phyloP scores from a whole-genome alignment of 2,113 vertebrate genomes.

The Micronycteris hirsuta region DNA sequence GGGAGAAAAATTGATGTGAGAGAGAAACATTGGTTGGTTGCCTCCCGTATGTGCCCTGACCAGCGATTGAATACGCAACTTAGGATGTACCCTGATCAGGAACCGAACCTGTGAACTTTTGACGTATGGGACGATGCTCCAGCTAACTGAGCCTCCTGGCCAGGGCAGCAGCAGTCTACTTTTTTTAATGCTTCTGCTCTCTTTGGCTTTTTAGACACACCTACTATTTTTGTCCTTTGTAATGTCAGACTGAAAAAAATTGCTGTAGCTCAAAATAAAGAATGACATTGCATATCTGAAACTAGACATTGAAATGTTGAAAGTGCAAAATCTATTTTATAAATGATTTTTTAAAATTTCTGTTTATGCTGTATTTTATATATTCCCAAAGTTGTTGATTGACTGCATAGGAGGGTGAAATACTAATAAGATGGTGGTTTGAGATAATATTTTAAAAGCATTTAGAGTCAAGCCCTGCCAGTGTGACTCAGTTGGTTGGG shows the following conservation, averaged over 20 bases:
- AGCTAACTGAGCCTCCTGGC: too few relatives aligned
- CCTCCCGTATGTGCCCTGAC: too few relatives aligned
- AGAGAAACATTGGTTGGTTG: too few relatives aligned
- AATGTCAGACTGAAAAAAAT: conserved; percentile 5
- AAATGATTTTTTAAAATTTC: neutral
- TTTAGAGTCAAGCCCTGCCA: neutral
- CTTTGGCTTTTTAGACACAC: conserved; percentile 12
- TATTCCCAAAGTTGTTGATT: neutral
- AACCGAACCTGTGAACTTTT: too few relatives aligned
- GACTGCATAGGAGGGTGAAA: neutral
- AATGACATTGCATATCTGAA: neutral
- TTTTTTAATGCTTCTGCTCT: conserved; percentile 17
- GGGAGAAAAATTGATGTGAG: too few relatives aligned
- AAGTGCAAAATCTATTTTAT: conserved; percentile 2
- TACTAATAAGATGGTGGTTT: conserved; percentile 2
- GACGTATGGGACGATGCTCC: too few relatives aligned
- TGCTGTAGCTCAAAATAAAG: neutral
- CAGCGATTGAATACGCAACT: too few relatives aligned
- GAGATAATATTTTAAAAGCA: neutral
- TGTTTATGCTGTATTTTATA: neutral
- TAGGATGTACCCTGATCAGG: too few relatives aligned
- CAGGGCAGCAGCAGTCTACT: neutral
- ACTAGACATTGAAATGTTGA: neutral
- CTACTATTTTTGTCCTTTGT: neutral
- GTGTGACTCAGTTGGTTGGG: too few relatives aligned